Evolutionary conservation across 2,888 invertebrate species (phyloP).

Genomic region (Scotopteryx bipunctaria): DNA sequence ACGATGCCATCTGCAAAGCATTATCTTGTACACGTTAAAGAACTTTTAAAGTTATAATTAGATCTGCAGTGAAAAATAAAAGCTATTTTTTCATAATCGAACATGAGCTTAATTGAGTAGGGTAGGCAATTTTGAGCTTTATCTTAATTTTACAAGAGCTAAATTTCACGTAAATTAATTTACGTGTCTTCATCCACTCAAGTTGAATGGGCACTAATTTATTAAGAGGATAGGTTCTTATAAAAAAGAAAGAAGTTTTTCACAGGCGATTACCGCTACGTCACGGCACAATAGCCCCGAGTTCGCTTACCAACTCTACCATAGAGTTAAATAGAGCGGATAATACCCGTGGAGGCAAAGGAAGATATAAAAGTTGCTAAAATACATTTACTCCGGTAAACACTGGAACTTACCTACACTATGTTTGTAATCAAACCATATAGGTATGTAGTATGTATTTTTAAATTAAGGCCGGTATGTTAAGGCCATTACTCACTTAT

Average conservation of each 20-base stretch:
- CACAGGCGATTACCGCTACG: slow-evolving; percentile 40
- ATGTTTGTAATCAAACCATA: neutral
- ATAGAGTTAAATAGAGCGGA: slow-evolving; percentile 64
- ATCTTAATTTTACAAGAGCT: slow-evolving; percentile 7
- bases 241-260: slow-evolving; percentile 28
- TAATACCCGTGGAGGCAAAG: slow-evolving; percentile 46
- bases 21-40: neutral
- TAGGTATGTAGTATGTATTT: too few relatives aligned
- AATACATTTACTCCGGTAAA: slow-evolving; percentile 6
- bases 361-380: slow-evolving; percentile 13
- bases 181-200: slow-evolving; percentile 17
- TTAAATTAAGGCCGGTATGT: too few relatives aligned
- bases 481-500: too few relatives aligned
- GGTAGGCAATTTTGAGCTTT: slow-evolving; percentile 1
- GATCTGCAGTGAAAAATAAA: too few relatives aligned
- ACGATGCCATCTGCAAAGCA: slow-evolving; percentile 1
- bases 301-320: slow-evolving; percentile 35
- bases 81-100: too few relatives aligned
- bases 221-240: slow-evolving; percentile 24
- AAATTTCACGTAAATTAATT: slow-evolving; percentile 17
- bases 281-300: slow-evolving; percentile 36
- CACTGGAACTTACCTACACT: neutral
- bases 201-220: slow-evolving; percentile 16
- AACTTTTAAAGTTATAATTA: too few relatives aligned
- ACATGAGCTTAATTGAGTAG: slow-evolving; percentile 6